phyloP scores from a whole-genome alignment of 1,140 invertebrate genomes.

The Amphibalanus amphitrite region DNA sequence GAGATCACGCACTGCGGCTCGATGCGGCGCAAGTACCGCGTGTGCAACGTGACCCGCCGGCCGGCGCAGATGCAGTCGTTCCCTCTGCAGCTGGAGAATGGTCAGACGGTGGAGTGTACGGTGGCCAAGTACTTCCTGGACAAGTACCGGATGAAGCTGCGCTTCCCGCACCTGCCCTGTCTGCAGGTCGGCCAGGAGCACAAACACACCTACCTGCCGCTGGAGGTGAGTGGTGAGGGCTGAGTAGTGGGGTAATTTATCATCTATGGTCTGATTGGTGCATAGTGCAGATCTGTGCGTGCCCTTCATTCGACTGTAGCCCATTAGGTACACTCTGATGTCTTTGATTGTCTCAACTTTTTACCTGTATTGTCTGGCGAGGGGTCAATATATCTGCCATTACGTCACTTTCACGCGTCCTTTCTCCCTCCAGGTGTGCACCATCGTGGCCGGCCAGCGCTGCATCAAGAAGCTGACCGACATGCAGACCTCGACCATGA shows the following conservation, averaged over 20 bases:
- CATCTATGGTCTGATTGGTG: too few species aligned
- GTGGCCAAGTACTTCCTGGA: constrained; percentile 99
- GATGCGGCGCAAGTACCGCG: constrained; percentile 96
- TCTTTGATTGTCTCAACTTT: too few species aligned
- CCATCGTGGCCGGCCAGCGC: constrained; percentile 95
- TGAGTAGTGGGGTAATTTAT: too few species aligned
- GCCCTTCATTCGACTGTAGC: too few species aligned
- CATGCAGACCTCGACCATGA: constrained; percentile 99
- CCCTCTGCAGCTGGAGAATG: constrained; percentile 94
- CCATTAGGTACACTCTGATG: too few species aligned
- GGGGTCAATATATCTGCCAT: too few species aligned
- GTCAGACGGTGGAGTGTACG: constrained; percentile 98
- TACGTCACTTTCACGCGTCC: too few species aligned
- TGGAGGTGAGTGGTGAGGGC: constrained; percentile 47
- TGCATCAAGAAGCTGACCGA: constrained; percentile 99
- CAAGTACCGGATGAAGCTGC: constrained; percentile 97
- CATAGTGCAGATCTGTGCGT: too few species aligned
- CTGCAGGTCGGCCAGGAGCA: constrained; percentile 98
- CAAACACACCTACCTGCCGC: constrained; percentile 97
- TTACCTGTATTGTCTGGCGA: too few species aligned
- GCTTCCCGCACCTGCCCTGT: constrained; percentile 95
- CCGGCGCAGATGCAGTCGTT: constrained; percentile 99
- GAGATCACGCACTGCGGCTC: constrained; percentile 99
- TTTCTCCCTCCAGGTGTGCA: constrained; percentile 45
- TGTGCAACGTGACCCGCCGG: constrained; percentile 95